phyloP scores from a whole-genome alignment of 1,140 invertebrate species.

The Pygmarrhopalites habei region DNA sequence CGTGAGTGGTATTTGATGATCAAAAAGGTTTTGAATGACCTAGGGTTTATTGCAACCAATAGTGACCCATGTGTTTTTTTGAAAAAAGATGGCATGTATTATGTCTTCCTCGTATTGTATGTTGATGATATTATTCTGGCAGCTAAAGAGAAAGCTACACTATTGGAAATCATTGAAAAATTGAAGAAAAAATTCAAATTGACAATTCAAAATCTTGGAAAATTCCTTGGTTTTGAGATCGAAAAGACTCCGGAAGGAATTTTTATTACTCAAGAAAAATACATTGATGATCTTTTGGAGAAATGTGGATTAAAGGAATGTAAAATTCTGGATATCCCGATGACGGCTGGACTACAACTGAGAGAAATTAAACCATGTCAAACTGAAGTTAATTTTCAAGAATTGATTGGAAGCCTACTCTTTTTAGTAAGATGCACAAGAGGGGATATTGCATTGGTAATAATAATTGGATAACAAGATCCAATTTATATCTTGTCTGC shows the following conservation, averaged over 20 bases:
- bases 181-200: slow-evolving; percentile 19
- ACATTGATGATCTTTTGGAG: neutral
- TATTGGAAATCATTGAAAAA: neutral
- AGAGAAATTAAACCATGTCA: no score
- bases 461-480: no score
- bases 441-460: slow-evolving; percentile 44
- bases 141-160: neutral
- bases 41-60: no score
- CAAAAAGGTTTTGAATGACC: neutral
- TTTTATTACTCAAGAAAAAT: neutral
- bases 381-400: slow-evolving; percentile 29
- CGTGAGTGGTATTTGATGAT: slow-evolving; percentile 40
- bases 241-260: neutral
- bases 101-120: slow-evolving; percentile 44
- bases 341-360: neutral
- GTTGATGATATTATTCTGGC: slow-evolving; percentile 36
- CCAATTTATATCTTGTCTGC: no score
- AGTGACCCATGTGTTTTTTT: slow-evolving; percentile 4
- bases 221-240: neutral
- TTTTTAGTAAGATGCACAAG: slow-evolving; percentile 42
- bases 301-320: neutral
- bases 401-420: slow-evolving; percentile 42
- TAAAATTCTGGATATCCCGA: neutral
- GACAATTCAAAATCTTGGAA: slow-evolving; percentile 41
- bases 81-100: neutral